Percentiles rank a stretch among this genome's conserved stretches.
phyloP scores from a whole-genome alignment of 1,140 invertebrate genomes.

The Neodiprion lecontei region DNA sequence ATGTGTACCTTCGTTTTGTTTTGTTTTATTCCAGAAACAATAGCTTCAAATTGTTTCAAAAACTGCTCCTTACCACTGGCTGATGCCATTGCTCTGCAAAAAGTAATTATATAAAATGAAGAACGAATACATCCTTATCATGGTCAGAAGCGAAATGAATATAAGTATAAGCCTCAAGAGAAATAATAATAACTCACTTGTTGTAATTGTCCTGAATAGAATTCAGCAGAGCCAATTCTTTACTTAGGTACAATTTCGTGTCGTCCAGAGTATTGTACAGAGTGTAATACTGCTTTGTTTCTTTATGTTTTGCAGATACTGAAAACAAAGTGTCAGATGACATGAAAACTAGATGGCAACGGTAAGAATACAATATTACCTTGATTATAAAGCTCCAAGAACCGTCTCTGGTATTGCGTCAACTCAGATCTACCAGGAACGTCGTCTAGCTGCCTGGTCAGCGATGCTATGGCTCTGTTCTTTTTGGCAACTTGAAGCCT shows the following conservation, averaged over 20 bases:
- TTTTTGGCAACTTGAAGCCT: slow-evolving; percentile 77
- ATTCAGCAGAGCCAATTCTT: slow-evolving; percentile 90
- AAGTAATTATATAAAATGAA: slow-evolving; percentile 14
- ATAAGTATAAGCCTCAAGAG: slow-evolving; percentile 1
- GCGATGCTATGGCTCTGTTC: slow-evolving; percentile 80
- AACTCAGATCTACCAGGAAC: slow-evolving; percentile 91
- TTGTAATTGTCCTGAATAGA: slow-evolving; percentile 94
- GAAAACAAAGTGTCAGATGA: slow-evolving; percentile 46
- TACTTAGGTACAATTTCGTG: slow-evolving; percentile 88
- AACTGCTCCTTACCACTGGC: slow-evolving; percentile 81
- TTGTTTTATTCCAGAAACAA: slow-evolving; percentile 83
- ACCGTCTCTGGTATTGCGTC: slow-evolving; percentile 93
- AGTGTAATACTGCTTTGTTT: slow-evolving; percentile 97
- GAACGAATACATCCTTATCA: neutral
- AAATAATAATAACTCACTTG: slow-evolving; percentile 70
- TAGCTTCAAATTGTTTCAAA: slow-evolving; percentile 85
- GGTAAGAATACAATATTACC: slow-evolving; percentile 61
- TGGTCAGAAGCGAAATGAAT: neutral
- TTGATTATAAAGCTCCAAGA: slow-evolving; percentile 96
- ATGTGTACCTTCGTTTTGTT: slow-evolving; percentile 78
- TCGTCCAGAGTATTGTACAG: slow-evolving; percentile 96
- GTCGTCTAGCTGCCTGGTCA: slow-evolving; percentile 85
- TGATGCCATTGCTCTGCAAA: slow-evolving; percentile 72
- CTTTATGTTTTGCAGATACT: slow-evolving; percentile 93
- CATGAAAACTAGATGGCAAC: slow-evolving; percentile 5